These are phyloP conservation scores for Tetragnatha versicolor DNA, from an alignment of 1,140 invertebrate genomes.

Conservation along the genomic window DNA sequence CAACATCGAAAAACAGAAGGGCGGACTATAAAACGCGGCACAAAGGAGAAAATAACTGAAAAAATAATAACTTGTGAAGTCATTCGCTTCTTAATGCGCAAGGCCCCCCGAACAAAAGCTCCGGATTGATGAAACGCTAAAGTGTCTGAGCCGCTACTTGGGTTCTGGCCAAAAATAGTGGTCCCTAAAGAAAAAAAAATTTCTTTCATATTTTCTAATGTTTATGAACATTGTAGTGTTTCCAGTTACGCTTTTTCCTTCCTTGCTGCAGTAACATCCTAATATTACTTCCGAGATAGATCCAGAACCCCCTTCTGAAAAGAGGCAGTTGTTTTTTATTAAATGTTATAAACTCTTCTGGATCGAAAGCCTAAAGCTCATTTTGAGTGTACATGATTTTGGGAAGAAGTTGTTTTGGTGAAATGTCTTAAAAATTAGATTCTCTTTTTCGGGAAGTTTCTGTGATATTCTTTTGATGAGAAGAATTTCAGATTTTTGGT, in stretches of 20 bases:
- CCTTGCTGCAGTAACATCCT: neutral
- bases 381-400: constrained; percentile 8
- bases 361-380: constrained; percentile 23
- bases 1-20: constrained; percentile 10
- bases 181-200: neutral
- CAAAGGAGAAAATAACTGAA: constrained; percentile 35
- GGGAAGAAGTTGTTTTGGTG: constrained; percentile 8
- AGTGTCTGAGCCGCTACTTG: neutral
- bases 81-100: constrained; percentile 45
- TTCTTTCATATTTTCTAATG: constrained; percentile 47
- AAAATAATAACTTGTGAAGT: constrained; percentile 49
- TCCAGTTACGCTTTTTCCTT: constrained; percentile 9
- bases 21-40: constrained; percentile 23
- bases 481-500: neutral
- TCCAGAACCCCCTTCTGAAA: constrained; percentile 4
- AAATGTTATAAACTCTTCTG: constrained; percentile 18
- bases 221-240: constrained; percentile 42
- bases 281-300: constrained; percentile 18
- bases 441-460: neutral
- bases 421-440: constrained; percentile 16
- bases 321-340: neutral
- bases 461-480: neutral
- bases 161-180: constrained; percentile 35
- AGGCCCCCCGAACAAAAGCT: constrained; percentile 33
- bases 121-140: constrained; percentile 31